A percentile compares a stretch with the other conserved stretches of the same genome.
Conservation (phyloP, 2,888 invertebrate species). For the Tyria jacobaeae region DNA sequence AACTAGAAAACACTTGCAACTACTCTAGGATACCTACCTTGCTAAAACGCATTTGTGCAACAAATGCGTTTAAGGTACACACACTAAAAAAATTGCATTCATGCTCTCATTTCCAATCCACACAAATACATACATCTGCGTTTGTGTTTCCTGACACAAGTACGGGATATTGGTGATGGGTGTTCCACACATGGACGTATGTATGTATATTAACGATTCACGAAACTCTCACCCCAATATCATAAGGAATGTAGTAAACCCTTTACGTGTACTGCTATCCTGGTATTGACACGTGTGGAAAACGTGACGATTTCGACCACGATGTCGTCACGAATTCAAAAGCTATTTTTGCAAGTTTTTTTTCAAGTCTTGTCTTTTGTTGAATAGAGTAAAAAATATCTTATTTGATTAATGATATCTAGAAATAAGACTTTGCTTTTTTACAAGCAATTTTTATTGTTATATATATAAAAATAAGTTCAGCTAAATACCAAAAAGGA, state of each 20-base stretch:
- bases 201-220: not conserved
- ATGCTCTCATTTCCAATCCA: not conserved
- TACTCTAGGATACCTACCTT: not conserved
- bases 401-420: not conserved
- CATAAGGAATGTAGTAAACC: not conserved
- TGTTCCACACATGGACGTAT: not conserved
- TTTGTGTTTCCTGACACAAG: not conserved
- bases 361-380: not conserved
- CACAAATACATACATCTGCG: too few relatives aligned
- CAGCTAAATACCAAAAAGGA: too few relatives aligned
- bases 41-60: too few relatives aligned
- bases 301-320: conserved; percentile 7
- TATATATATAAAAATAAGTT: too few relatives aligned
- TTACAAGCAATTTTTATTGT: too few relatives aligned
- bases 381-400: not conserved
- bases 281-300: conserved; percentile 12
- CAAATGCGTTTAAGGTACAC: too few relatives aligned
- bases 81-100: not conserved
- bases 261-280: conserved; percentile 1
- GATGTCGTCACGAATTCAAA: not conserved
- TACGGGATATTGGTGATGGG: not conserved
- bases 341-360: not conserved
- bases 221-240: not conserved
- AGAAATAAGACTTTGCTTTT: not conserved
- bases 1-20: not conserved